Evolutionary conservation across 2,113 vertebrate genomes (phyloP), one percentile per base, ranked within the genome.

Genomic region (Eptatretus burgeri): DNA sequence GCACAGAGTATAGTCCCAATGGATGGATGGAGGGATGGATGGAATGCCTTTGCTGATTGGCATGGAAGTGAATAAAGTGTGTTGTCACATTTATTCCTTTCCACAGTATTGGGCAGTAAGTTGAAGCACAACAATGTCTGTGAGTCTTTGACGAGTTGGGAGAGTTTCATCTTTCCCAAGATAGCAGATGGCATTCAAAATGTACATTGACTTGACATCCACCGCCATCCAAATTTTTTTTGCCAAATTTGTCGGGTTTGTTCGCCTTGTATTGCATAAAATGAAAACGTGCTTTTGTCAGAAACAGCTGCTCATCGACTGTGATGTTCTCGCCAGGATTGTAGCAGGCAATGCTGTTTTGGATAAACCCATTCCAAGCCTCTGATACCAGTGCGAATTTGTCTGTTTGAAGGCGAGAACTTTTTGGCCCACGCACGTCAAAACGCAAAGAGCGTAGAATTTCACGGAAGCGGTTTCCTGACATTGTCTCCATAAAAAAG

Each of bases 231-330:
- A 69, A 20, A 69, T 66, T 13, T 66, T n/a, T 68, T 9, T 66
- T 68, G 8, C 62, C 67, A 64, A 67, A 65, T 52, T 53, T 66
- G 17, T 66, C n/a, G n/a, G n/a, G n/a, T n/a, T n/a, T 41, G 41
- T 60, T 65, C n/a, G 66, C 13, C 64, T 65, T 69, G 64, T 68
- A 68, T 27, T 65, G 66, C 7, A 53, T 65, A 51, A 65, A 69
- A 27, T 9, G 20, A 50, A 65, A 68, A 14, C 62, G 51, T 7
- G 64, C 62, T 49, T 69, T 68, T 17, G 64, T 66, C 1, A 62
- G 65, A 51, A 70, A 65, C 51, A 70, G 63, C 52, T 68, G 64
- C 16, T 69, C 65, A 49, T 64, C 64, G 17, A 68, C 52, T 13
- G 68, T 68, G 11, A 69, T 69, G 52, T 67, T 62, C 14, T 62